phyloP scores from a whole-genome alignment of 2,888 invertebrate species.

The Branchipolynoe longqiensis region DNA sequence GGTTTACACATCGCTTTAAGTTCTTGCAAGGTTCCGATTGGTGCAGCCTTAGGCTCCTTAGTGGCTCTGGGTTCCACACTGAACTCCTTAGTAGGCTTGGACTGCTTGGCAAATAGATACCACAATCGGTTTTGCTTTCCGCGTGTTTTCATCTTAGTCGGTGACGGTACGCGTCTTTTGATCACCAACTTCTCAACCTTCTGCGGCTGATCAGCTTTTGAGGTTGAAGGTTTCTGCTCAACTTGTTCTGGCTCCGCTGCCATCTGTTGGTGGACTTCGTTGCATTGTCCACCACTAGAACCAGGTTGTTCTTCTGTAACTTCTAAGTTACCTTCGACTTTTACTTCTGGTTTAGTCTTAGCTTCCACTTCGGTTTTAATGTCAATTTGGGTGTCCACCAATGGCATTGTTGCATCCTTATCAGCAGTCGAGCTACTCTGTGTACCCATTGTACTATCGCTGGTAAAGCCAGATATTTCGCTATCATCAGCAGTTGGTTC shows the following conservation, averaged over 20 bases:
- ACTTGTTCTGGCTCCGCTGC: not conserved
- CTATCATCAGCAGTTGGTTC: not conserved
- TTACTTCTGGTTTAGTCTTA: too few species aligned
- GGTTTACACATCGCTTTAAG: slow-evolving; percentile 60
- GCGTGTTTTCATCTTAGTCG: slow-evolving; percentile 55
- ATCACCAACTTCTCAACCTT: slow-evolving; percentile 50
- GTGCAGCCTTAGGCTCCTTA: not conserved
- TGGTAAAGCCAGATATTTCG: slow-evolving; percentile 14
- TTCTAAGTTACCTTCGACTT: too few species aligned
- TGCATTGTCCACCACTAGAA: too few species aligned
- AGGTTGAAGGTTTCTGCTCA: not conserved
- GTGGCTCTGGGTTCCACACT: not conserved
- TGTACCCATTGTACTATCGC: slow-evolving; percentile 26
- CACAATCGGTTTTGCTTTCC: slow-evolving; percentile 50
- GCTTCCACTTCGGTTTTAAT: slow-evolving; percentile 13
- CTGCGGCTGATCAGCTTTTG: not conserved
- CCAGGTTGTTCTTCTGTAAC: not conserved
- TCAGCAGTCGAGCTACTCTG: slow-evolving; percentile 16
- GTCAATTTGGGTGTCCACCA: not conserved
- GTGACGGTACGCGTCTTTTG: slow-evolving; percentile 45
- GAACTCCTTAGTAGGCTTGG: slow-evolving; percentile 7
- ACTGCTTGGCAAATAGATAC: slow-evolving; percentile 52
- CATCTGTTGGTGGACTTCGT: not conserved
- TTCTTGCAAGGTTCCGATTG: not conserved
- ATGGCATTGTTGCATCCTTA: not conserved